Evolutionary conservation across 2,797 vertebrate species (phyloP).

Genomic region (Rhinatrema bivittatum): DNA sequence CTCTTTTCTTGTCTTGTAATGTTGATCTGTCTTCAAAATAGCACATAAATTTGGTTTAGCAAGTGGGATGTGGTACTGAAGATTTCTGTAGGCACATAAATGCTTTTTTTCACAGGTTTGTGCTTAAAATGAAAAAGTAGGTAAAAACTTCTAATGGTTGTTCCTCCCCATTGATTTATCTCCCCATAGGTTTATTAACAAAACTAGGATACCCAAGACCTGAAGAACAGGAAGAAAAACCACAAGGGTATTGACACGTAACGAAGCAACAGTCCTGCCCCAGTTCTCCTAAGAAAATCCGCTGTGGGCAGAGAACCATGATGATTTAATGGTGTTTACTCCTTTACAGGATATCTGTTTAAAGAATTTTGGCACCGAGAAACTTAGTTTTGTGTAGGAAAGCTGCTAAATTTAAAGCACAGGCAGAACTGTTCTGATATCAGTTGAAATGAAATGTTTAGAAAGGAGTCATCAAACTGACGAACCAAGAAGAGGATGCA

Average conservation of each 20-base stretch:
- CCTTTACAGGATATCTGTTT: slow-evolving; percentile 64
- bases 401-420: slow-evolving; percentile 32
- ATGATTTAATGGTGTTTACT: slow-evolving; percentile 74
- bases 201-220: slow-evolving; percentile 93
- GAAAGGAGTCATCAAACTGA: too few relatives aligned
- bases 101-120: slow-evolving; percentile 78
- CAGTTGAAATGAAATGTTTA: too few relatives aligned
- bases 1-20: slow-evolving; percentile 43
- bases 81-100: slow-evolving; percentile 65
- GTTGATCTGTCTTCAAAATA: slow-evolving; percentile 51
- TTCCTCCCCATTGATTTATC: slow-evolving; percentile 99
- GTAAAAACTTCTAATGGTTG: slow-evolving; percentile 86
- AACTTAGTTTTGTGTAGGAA: slow-evolving; percentile 36
- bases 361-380: slow-evolving; percentile 55
- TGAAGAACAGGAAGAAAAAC: slow-evolving; percentile 93
- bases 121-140: slow-evolving; percentile 59
- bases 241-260: slow-evolving; percentile 98
- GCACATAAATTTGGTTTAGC: slow-evolving; percentile 51
- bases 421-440: slow-evolving; percentile 26
- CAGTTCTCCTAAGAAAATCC: slow-evolving; percentile 80
- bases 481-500: too few relatives aligned
- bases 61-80: slow-evolving; percentile 58
- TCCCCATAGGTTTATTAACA: slow-evolving; percentile 99
- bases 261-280: slow-evolving; percentile 86
- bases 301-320: slow-evolving; percentile 81